These are phyloP conservation scores for Callocephalon fimbriatum DNA, from an alignment of 2,113 vertebrate genomes.

Conservation along the genomic window DNA sequence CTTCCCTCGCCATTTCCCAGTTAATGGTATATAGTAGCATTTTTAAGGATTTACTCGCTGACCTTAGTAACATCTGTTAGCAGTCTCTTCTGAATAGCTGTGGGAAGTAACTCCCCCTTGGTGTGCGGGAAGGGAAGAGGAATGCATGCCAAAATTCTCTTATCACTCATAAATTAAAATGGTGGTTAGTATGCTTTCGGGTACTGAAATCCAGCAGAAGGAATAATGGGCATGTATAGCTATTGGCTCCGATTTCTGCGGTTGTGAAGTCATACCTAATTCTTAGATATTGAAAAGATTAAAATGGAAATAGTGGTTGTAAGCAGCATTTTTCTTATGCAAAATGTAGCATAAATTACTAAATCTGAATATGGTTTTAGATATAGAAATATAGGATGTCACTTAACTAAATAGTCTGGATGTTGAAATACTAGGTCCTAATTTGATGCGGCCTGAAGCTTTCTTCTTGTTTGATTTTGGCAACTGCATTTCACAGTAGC, in stretches of 20 bases:
- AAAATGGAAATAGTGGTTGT: background rate
- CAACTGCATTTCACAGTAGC: background rate
- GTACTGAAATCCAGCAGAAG: background rate
- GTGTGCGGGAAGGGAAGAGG: fast-evolving
- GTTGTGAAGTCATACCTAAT: background rate
- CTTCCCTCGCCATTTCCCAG: background rate
- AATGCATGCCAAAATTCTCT: background rate
- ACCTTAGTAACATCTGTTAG: background rate
- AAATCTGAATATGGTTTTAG: background rate
- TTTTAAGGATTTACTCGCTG: background rate
- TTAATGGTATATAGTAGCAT: background rate
- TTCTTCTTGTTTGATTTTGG: background rate
- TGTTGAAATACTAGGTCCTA: background rate
- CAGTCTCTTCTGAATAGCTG: background rate
- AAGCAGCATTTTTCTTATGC: background rate
- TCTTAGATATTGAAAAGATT: background rate
- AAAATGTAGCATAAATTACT: background rate
- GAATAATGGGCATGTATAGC: background rate
- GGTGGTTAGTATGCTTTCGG: background rate
- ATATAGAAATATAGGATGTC: background rate
- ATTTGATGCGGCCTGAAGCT: background rate
- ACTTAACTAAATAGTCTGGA: background rate
- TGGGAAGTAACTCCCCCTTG: background rate
- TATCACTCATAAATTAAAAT: background rate
- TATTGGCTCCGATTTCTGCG: background rate